Conservation (phyloP, 2,888 invertebrate genomes). For the Eulithis prunata region DNA sequence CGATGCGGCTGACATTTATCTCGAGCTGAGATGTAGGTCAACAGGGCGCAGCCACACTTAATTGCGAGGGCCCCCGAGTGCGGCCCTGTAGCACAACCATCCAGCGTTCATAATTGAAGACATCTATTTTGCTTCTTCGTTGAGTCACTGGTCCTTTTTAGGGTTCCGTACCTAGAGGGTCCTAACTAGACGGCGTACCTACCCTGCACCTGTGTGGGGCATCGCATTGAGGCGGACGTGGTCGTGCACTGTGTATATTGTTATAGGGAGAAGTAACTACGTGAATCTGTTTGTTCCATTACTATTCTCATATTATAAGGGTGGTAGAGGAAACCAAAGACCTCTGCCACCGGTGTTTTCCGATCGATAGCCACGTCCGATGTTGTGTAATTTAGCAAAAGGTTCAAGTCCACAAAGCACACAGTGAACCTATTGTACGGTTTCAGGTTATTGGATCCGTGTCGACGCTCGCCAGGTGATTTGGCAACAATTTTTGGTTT, state of each 20-base stretch:
- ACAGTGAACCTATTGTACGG: conserved; percentile 15
- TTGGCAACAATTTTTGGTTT: conserved; percentile 24
- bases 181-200: too few species aligned
- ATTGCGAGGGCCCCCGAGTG: conserved; percentile 41
- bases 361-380: conserved; percentile 11
- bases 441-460: conserved; percentile 18
- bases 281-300: too few species aligned
- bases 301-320: too few species aligned
- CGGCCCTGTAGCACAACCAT: conserved; percentile 13
- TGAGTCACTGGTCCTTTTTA: background rate
- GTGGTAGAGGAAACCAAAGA: too few species aligned
- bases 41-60: conserved; percentile 45
- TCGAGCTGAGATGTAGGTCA: conserved; percentile 55
- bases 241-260: too few species aligned
- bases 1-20: conserved; percentile 45
- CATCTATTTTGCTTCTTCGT: conserved; percentile 3
- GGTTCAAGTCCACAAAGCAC: conserved; percentile 16
- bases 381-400: conserved; percentile 14
- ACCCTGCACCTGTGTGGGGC: too few species aligned
- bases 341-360: background rate
- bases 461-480: conserved; percentile 25
- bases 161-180: background rate
- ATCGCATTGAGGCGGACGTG: too few species aligned
- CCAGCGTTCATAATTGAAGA: conserved; percentile 24
- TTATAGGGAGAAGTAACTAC: too few species aligned